Evolutionary conservation across 2,888 invertebrate species (phyloP), one percentile per base, ranked within the genome.

Genomic region (Tolmerus cingulatus): DNA sequence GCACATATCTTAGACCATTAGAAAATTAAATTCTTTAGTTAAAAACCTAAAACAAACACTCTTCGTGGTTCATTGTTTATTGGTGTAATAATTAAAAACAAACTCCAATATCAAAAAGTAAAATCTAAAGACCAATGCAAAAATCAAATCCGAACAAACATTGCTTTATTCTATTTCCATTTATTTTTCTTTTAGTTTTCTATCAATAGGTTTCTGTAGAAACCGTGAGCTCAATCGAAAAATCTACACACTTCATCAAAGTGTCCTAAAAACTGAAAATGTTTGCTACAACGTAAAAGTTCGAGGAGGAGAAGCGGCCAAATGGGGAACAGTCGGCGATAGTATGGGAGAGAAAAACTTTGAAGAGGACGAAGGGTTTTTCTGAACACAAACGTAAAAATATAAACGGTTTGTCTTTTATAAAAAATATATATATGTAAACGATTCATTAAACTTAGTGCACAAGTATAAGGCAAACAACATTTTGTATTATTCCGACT

Each of bases 221-320:
- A 93, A 93, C 43, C 93, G 94, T 81, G 96, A 97, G 90, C 92
- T 97, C 66, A 93, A 94, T 16, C 94, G 95, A 43, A 98, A 98
- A 92, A 92, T 96, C 79, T 93, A 93, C 57, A 95, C 95, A 0
- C 94, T 97, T 81, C 94, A 95, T 66, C 95, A 96, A 89, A 97
- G 97, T 91, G 94, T 97, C 74, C 90, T 94, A 1, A 98, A 98
- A 93, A 96, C 97, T 90, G 98, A 98, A 91, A 94, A 95, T 89
- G 96, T 97, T 0, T 96, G 97, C 91, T 97, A 97, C 90, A 96
- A 96, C 12, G 94, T 97, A 27, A 94, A 95, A 89, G 95, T 97
- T 1, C 94, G 97, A 37, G 97, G 97, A 0, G 95, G 96, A 0
- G 97, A 97, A 92, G 95, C 97, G 5, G 92, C 92, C 0, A 92